Base-by-base conservation (phyloP, 2,113 vertebrate genomes). In the Setophaga kirtlandii region DNA sequence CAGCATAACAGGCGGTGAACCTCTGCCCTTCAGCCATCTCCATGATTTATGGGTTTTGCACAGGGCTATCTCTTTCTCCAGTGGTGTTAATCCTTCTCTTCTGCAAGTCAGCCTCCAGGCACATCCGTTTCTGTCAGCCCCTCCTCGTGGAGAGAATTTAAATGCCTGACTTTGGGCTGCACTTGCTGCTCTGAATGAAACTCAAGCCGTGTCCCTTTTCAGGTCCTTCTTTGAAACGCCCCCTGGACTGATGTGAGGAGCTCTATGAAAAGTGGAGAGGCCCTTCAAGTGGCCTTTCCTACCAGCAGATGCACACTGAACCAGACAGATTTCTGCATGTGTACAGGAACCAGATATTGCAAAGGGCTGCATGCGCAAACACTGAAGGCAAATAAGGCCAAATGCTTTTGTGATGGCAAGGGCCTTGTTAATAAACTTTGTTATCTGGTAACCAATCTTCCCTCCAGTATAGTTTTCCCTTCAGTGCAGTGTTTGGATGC, bases 1-100 rank as follows among this genome's bases (percentile, higher is more conserved):
- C 46, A 65, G 2, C 0, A 0, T 11, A 52, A 25, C 10, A 41
- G 63, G 9, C 0, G 0, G 33, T 67, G n/a, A n/a, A 13, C 33
- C 10, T 55, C 3, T 60, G 13, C 64, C 39, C 1, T 65, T 35
- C 4, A 5, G 27, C 27, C 55, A 52, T 0, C 14, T 62, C 22
- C 33, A 0, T 6, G 49, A 83, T 39, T 77, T 70, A 33, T 0
- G 1, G 27, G 37, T 69, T 83, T 75, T n/a, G 4, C 27, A n/a
- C 0, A 0, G 12, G 22, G 19, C 56, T 62, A 0, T 58, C 42
- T 62, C 28, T 67, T 62, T 23, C 9, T 28, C 33, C 44, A 24
- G 50, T 18, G 49, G 53, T 0, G 0, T n/a, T 83, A 68, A 69
- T 46, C 8, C n/a, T 80, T 25, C 75, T 89, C 28, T 81, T 81